Conservation (phyloP, 2,113 vertebrate genomes). For the Cyprinus carpio region DNA sequence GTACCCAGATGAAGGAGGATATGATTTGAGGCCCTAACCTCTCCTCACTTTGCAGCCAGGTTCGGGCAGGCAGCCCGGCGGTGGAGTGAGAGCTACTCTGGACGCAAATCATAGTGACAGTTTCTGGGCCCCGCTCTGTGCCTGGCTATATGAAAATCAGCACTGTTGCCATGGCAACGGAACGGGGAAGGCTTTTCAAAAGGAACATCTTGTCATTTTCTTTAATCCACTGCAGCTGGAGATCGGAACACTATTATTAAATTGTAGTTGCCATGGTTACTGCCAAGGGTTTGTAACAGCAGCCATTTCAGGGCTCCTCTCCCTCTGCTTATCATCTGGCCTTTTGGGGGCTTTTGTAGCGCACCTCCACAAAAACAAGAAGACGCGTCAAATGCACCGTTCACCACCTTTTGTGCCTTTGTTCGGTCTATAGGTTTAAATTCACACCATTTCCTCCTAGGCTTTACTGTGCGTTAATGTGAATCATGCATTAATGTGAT, state of each 20-base stretch:
- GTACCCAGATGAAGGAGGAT: constrained; percentile 54
- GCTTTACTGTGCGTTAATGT: constrained; percentile 17
- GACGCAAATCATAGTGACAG: constrained; percentile 82
- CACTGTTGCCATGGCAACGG: constrained; percentile 89
- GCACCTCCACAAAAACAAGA: constrained; percentile 71
- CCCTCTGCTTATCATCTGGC: constrained; percentile 58
- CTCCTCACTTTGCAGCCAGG: constrained; percentile 66
- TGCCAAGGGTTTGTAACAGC: constrained; percentile 82
- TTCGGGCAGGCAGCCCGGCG: constrained; percentile 57
- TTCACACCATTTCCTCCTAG: constrained; percentile 13
- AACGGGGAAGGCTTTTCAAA: constrained; percentile 91
- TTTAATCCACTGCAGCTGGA: constrained; percentile 99
- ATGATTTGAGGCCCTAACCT: constrained; percentile 61
- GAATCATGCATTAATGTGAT: constrained; percentile 6
- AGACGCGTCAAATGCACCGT: constrained; percentile 60
- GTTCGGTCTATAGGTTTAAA: constrained; percentile 23
- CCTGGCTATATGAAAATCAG: constrained; percentile 76
- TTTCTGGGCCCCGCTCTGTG: constrained; percentile 75
- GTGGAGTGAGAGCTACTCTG: constrained; percentile 74
- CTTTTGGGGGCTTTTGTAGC: constrained; percentile 67
- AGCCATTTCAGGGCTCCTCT: constrained; percentile 81
- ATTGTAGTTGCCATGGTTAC: constrained; percentile 98
- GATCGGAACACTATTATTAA: constrained; percentile 96
- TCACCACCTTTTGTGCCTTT: constrained; percentile 39
- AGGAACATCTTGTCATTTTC: constrained; percentile 99